Conservation (phyloP, 2,113 vertebrate genomes). For the Oreotrochilus melanogaster region DNA sequence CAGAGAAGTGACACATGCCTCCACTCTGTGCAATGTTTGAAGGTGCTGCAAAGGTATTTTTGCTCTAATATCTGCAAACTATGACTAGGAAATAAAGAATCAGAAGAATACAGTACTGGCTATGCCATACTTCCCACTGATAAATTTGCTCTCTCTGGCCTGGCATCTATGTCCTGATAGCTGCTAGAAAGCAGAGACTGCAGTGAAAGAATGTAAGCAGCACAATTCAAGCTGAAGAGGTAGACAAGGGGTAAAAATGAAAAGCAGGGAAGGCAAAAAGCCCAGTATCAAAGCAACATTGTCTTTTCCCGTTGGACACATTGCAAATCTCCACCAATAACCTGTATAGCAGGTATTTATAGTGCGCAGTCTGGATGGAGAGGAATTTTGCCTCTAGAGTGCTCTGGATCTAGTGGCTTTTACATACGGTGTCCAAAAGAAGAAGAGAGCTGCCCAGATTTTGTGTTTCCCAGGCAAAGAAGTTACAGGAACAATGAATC, state of each 20-base stretch:
- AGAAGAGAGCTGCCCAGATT: not conserved
- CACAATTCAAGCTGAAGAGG: not conserved
- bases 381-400: not conserved
- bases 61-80: not conserved
- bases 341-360: not conserved
- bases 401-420: not conserved
- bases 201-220: not conserved
- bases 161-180: not conserved
- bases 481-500: not conserved
- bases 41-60: not conserved
- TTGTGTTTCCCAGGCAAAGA: constrained; percentile 33
- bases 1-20: constrained; percentile 2
- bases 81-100: constrained; percentile 1
- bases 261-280: not conserved
- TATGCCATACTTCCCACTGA: not conserved
- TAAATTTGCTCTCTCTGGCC: not conserved
- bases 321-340: not conserved
- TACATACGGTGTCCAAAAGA: not conserved
- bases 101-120: not conserved
- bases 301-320: not conserved
- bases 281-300: not conserved
- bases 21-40: not conserved
- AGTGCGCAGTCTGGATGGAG: not conserved
- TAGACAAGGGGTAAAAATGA: not conserved
- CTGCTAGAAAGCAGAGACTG: not conserved